Evolutionary conservation across 2,113 vertebrate genomes (phyloP).

Genomic region (Pangasianodon hypophthalmus): DNA sequence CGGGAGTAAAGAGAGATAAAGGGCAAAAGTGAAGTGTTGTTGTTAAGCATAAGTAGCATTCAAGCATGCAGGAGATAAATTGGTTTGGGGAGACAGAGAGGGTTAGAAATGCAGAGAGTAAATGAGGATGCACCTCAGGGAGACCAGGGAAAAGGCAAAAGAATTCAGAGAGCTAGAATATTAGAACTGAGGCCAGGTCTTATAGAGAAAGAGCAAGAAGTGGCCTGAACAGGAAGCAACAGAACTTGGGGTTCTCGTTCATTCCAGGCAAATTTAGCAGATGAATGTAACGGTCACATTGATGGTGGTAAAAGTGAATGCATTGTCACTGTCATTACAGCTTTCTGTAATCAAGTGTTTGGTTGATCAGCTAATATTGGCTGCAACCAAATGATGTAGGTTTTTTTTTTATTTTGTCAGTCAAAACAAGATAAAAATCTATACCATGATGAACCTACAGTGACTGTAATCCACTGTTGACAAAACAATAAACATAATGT

Average conservation of each 20-base stretch:
- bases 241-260: background rate
- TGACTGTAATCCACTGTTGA: background rate
- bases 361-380: background rate
- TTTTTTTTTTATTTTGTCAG: background rate
- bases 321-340: background rate
- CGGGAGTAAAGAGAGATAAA: background rate
- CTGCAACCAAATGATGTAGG: background rate
- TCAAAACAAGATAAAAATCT: background rate
- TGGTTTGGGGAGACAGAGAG: slow-evolving; percentile 22
- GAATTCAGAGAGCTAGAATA: background rate
- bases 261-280: background rate
- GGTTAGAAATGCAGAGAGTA: slow-evolving; percentile 28
- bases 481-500: background rate
- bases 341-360: too few species aligned
- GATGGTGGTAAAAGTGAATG: background rate
- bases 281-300: background rate
- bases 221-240: background rate
- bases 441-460: background rate
- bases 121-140: slow-evolving; percentile 29
- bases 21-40: slow-evolving; percentile 8
- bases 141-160: background rate
- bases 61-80: slow-evolving; percentile 28
- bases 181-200: background rate
- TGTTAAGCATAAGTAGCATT: slow-evolving; percentile 29
- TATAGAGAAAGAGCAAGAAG: background rate